Evolutionary conservation across 2,797 vertebrate species (phyloP).

Genomic region (Craterocephalus amniculus): DNA sequence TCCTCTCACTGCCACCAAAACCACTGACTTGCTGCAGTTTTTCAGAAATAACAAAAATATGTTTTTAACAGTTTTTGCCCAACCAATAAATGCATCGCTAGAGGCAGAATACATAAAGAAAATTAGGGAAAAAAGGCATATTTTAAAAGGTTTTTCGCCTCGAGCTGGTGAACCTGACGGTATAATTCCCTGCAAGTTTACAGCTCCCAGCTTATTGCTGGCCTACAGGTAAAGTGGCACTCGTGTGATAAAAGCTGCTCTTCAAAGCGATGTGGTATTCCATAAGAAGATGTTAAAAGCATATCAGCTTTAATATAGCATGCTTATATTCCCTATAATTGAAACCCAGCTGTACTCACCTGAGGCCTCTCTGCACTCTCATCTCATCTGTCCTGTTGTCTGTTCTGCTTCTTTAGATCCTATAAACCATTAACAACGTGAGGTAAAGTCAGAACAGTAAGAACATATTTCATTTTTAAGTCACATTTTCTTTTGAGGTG

Average conservation of each 20-base stretch:
- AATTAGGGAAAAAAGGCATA: neutral
- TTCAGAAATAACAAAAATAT: neutral
- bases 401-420: conserved; percentile 1
- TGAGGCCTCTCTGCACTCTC: conserved; percentile 24
- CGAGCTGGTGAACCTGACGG: conserved; percentile 10
- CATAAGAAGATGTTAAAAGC: conserved; percentile 57
- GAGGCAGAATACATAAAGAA: neutral
- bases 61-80: neutral
- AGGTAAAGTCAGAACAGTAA: neutral
- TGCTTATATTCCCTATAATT: conserved; percentile 38
- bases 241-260: conserved; percentile 49
- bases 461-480: neutral
- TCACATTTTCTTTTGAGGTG: neutral
- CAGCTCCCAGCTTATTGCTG: conserved; percentile 30
- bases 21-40: neutral
- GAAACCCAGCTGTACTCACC: conserved; percentile 51
- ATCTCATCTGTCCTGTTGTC: conserved; percentile 20
- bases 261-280: conserved; percentile 38
- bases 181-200: conserved; percentile 17
- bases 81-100: neutral
- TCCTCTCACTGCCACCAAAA: neutral
- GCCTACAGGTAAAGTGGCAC: conserved; percentile 54
- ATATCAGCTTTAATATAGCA: conserved; percentile 59
- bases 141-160: conserved; percentile 7
- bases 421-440: neutral